Base-by-base conservation (phyloP, 2,888 invertebrate genomes). In the Alentia gelatinosa region DNA sequence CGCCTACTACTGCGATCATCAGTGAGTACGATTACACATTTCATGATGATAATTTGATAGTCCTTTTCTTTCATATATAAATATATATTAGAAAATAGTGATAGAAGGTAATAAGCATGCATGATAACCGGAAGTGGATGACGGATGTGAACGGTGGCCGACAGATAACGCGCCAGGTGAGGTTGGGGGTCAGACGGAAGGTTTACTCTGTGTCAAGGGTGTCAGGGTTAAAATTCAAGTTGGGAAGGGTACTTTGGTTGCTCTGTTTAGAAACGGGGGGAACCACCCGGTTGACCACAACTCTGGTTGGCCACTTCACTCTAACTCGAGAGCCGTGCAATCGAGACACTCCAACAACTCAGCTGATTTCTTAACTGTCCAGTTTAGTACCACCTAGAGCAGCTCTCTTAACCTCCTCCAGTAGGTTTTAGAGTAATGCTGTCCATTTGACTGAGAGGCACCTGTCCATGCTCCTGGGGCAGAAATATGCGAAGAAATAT, bases 1-100 rank as follows among this genome's bases (percentile, higher is more conserved):
- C 94, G 98, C 98, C 90, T 98, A 99, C 96, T 99, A 99, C 96
- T 98, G 98, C 90, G 98, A 98, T 88, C 94, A 94, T 89, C 92
- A 94, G 95, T 95, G 92, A 94, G 94, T 94, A 47, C 23, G n/a
- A n/a, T n/a, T 12, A 56, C 19, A 47, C 19, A 47, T n/a, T 56
- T 56, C 19, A 47, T 47, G 47, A 47, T 47, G 19, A 47, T 12
- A 47, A 19, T 47, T 47, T 12, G 9, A 47, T 47, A 47, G 19
- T 47, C 19, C 19, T 47, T 47, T 47, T 47, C n/a, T n/a, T n/a
- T n/a, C n/a, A n/a, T n/a, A n/a, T n/a, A n/a, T 42, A 42, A 42
- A 42, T 15, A 7, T 42, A 42, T 42, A 15, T 42, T 15, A 42
- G 47, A 42, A 42, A 42, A n/a, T 7, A 15, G 7, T 42, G 15